Base-by-base conservation (phyloP, 2,113 vertebrate genomes). In the Blennius ocellaris region DNA sequence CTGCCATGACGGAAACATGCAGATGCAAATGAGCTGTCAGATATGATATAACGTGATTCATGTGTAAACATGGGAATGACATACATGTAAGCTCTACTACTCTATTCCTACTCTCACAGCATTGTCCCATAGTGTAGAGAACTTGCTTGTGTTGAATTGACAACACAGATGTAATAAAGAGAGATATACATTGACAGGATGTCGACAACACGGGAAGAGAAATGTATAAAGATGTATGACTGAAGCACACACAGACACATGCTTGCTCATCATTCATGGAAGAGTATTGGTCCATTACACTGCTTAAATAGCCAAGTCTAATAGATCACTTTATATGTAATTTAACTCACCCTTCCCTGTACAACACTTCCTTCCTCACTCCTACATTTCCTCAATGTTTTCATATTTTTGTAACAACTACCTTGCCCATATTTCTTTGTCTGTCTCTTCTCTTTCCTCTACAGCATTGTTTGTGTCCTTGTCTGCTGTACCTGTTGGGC, bases 111-210 rank as follows among this genome's bases (percentile, higher is more conserved):
- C 45, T 39, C 74, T 45, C 55, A 48, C 51, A 43, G 52, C 45
- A 60, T 11, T 64, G n/a, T 49, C 37, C 72, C 61, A 72, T 67
- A 36, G n/a, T 8, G 9, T 8, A 15, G 68, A 63, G 43, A 65
- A 62, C 17, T 17, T 60, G 48, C 50, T 39, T 30, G 21, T 30
- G 21, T 2, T 62, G 41, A 57, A 64, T 78, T 54, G 71, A 68
- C 61, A 49, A 68, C 61, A 48, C 60, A 50, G 61, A 67, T 45
- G 48, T 41, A 59, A 11, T 16, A 48, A 51, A 51, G 15, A 50
- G 8, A 57, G 6, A 67, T 52, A 65, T 38, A 8, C 11, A n/a
- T 17, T 17, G 41, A 52, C 11, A 53, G n/a, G 7, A 67, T 21
- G 45, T 44, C 5, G 14, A 0, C 11, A 45, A 45, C 53, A 47